phyloP scores from a whole-genome alignment of 2,113 vertebrate genomes.

The Brachypodius melanocephalos region DNA sequence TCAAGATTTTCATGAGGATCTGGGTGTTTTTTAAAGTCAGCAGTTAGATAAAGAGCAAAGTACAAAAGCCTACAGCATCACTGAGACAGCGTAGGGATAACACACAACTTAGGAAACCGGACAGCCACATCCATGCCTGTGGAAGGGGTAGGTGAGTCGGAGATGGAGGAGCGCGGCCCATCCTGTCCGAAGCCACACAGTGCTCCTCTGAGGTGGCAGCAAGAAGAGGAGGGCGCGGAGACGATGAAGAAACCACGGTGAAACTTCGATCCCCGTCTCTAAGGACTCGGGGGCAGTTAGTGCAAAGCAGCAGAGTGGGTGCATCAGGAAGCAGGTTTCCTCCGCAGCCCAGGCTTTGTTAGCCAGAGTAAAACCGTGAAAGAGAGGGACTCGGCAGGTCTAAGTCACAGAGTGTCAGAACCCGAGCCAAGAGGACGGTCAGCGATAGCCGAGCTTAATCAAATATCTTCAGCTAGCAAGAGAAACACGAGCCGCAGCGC shows the following conservation, averaged over 20 bases:
- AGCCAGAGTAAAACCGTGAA: not conserved
- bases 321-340: not conserved
- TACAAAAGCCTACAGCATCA: not conserved
- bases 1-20: conserved; percentile 19
- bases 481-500: not conserved
- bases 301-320: not conserved
- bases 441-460: not conserved
- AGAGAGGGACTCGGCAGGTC: not conserved
- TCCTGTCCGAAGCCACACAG: not conserved
- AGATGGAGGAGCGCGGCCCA: fast-evolving
- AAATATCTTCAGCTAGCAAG: conserved; percentile 3
- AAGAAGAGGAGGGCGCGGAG: not conserved
- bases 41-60: not conserved
- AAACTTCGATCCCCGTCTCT: conserved; percentile 2
- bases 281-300: not conserved
- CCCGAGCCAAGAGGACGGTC: not conserved
- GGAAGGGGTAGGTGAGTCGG: not conserved
- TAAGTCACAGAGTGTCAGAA: not conserved
- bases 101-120: not conserved
- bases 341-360: not conserved
- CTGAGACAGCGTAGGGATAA: not conserved
- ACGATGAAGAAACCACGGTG: not conserved
- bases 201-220: not conserved
- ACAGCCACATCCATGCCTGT: not conserved
- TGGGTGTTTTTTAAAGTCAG: not conserved